phyloP scores from a whole-genome alignment of 2,797 vertebrate species.

The Paratrypauchen microcephalus region DNA sequence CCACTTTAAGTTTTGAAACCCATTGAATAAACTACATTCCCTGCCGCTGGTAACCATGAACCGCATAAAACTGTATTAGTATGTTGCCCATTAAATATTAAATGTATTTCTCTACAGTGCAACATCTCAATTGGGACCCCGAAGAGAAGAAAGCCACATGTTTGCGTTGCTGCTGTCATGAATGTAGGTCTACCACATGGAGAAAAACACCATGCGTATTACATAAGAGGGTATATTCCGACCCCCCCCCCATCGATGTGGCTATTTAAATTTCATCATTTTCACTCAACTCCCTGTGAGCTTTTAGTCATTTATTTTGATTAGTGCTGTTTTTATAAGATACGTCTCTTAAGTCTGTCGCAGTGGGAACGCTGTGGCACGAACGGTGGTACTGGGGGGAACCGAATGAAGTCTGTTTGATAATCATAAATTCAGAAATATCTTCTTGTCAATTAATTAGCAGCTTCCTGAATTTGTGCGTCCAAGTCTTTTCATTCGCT shows the following conservation, averaged over 20 bases:
- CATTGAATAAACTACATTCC: background rate
- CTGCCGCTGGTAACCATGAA: background rate
- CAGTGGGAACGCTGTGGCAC: conserved; percentile 61
- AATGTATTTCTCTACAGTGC: conserved; percentile 38
- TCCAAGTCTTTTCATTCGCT: conserved; percentile 58
- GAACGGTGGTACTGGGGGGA: conserved; percentile 67
- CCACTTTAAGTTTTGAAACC: background rate
- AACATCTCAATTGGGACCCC: conserved; percentile 46
- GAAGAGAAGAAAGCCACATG: conserved; percentile 45
- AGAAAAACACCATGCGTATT: conserved; percentile 39
- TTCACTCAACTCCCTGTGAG: conserved; percentile 73
- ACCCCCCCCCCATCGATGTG: conserved; percentile 48
- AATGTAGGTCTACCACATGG: conserved; percentile 67
- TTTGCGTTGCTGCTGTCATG: conserved; percentile 60
- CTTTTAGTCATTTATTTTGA: conserved; percentile 81
- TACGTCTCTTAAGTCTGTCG: conserved; percentile 78
- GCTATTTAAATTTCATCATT: conserved; percentile 73
- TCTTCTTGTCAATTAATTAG: conserved; percentile 81
- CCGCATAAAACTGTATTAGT: conserved; percentile 13
- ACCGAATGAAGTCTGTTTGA: conserved; percentile 78
- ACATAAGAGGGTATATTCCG: conserved; percentile 60
- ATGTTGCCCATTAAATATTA: conserved; percentile 38
- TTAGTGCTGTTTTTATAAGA: conserved; percentile 83
- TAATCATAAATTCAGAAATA: conserved; percentile 78
- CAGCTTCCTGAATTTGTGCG: conserved; percentile 56